These are phyloP conservation scores for Polyergus mexicanus DNA, from an alignment of 1,140 invertebrate species.

Conservation along the genomic window DNA sequence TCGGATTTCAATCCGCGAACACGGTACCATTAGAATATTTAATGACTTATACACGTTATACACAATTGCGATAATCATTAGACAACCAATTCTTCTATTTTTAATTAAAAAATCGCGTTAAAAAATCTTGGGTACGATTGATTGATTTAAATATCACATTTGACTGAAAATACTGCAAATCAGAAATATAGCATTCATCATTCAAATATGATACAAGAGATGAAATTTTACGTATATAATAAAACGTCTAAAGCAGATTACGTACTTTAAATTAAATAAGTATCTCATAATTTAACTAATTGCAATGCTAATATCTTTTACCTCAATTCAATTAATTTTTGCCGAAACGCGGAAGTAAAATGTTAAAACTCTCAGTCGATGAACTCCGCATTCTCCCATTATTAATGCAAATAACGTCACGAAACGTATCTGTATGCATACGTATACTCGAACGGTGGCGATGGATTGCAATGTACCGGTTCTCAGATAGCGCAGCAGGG, in stretches of 20 bases:
- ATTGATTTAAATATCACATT: background rate
- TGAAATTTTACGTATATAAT: background rate
- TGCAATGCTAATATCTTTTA: constrained; percentile 10
- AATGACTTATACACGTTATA: constrained; percentile 44
- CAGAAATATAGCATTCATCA: background rate
- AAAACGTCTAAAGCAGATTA: background rate
- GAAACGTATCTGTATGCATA: constrained; percentile 30
- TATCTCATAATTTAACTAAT: constrained; percentile 29
- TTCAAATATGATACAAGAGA: constrained; percentile 9
- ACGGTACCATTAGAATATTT: constrained; percentile 44
- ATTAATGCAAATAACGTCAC: constrained; percentile 51
- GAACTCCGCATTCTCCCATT: background rate
- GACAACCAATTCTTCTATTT: background rate
- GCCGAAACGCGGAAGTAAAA: constrained; percentile 1
- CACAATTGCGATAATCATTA: background rate
- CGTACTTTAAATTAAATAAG: constrained; percentile 13
- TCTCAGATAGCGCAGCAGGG: constrained; percentile 66
- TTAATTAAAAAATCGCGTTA: background rate
- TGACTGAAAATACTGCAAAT: background rate
- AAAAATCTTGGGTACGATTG: background rate
- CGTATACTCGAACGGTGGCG: constrained; percentile 55
- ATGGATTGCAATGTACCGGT: constrained; percentile 72
- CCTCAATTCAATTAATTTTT: constrained; percentile 31
- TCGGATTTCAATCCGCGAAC: constrained; percentile 44
- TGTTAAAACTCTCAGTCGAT: constrained; percentile 3